Base-by-base conservation (phyloP, 2,113 vertebrate genomes). In the Tachysurus vachellii region DNA sequence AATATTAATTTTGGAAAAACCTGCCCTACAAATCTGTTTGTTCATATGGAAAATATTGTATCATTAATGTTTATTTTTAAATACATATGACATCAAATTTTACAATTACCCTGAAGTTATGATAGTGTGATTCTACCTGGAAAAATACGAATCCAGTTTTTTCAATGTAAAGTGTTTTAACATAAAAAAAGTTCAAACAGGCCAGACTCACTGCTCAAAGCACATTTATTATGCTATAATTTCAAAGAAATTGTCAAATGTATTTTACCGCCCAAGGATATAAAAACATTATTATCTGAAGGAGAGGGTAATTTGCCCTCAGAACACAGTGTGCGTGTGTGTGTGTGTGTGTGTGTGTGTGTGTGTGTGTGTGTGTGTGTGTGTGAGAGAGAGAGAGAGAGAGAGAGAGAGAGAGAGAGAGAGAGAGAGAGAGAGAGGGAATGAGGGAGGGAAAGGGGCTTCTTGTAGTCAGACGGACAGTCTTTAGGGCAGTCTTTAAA, bases 201-300 rank as follows among this genome's bases (percentile, higher is more conserved):
- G 21, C 47, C 26, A 44, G 54, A 61, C 54, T 80, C 79, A 42
- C 31, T 59, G 31, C 79, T 80, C 79, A 80, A 42, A 23, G 28
- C 31, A 23, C 54, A 80, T 80, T 59, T 80, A 80, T 80, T 59
- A 80, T 42, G 17, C 16, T 56, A 56, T 71, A 85, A 81, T 61
- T 70, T 88, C 83, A 85, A 88, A 88, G 62, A 56, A 47, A 17
- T 61, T 42, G 10, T 88, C 82, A 64, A 88, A 59, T 68, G 77
- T 88, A 80, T 73, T 84, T 57, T 42, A 44, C 76, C 54, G 47
- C 70, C 80, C 80, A 82, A 83, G 80, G 54, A 87, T 71, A 36
- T 84, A 88, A 85, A 88, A 88, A 88, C 76, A 88, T 85, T 84
- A 85, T 88, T 88, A 88, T 85, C 87, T 80, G 28, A 80, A 88